Base-by-base conservation (phyloP, 2,797 vertebrate species). In the Megaceryle alcyon region DNA sequence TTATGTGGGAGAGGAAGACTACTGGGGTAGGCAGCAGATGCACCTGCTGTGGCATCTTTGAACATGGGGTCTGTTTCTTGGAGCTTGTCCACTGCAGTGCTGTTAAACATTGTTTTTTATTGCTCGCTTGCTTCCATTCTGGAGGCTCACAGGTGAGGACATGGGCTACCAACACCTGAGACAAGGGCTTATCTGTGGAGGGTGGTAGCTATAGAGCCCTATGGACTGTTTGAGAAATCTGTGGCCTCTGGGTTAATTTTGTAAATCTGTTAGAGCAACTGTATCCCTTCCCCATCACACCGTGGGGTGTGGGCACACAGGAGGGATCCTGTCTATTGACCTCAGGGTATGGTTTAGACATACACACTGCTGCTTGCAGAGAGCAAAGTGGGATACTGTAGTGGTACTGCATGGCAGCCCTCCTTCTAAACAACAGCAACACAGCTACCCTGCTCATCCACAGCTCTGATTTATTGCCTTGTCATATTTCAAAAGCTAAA, bases 401-500 rank as follows among this genome's bases (percentile, higher is more conserved):
- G 18, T 39, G 35, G 44, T 19, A 17, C 46, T 76, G 12, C 7
- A 44, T n/a, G 54, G 23, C 65, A 88, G 48, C 49, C 33, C 75
- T 81, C 54, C 51, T 71, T 70, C 35, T 70, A 46, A 94, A 79
- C 33, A 61, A 26, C 82, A 86, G 26, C 51, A 77, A 43, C 53
- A 60, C 48, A 31, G 22, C 29, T 5, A 6, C 28, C 64, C 35
- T 2, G 0, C 73, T 93, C 7, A 4, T 37, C 68, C 2, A 1
- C 63, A 59, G 44, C 43, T 44, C 29, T 92, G 91, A 97, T 94
- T 92, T 94, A 94, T 92, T 86, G 68, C 37, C 63, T 88, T 95
- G 73, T 72, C 51, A 29, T 92, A 61, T 76, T 94, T 95, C 69
- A 81, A 86, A 94, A 92, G 43, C 66, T 82, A 84, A 93, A 92